These are phyloP conservation scores for Drosophila koepferae DNA, from an alignment of 2,888 invertebrate genomes.

Conservation along the genomic window DNA sequence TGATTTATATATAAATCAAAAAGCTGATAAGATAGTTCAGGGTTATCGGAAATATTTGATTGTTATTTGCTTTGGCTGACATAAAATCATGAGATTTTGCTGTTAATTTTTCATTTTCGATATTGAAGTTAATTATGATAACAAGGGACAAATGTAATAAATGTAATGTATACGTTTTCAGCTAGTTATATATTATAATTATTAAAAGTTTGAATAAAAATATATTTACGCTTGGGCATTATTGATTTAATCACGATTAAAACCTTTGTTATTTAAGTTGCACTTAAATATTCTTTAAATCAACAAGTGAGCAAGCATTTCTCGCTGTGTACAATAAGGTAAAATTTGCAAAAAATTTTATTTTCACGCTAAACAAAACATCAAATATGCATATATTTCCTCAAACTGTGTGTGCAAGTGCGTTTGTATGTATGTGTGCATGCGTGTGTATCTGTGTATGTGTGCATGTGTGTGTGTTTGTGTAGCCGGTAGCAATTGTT, in stretches of 20 bases:
- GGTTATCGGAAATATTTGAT: conserved; percentile 5
- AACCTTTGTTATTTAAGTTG: too few species aligned
- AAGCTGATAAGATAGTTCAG: conserved; percentile 32
- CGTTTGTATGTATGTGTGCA: background rate
- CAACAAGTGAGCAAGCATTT: background rate
- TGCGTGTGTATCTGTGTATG: background rate
- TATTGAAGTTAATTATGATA: background rate
- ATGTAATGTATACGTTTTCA: too few species aligned
- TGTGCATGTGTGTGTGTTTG: background rate
- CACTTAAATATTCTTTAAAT: background rate
- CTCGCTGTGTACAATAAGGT: conserved; percentile 28
- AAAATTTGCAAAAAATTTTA: conserved; percentile 36
- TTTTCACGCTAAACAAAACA: conserved; percentile 54
- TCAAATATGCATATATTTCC: conserved; percentile 32
- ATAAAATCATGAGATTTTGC: background rate
- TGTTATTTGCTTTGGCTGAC: background rate
- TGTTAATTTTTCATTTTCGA: background rate
- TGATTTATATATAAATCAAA: background rate
- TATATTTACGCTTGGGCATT: too few species aligned
- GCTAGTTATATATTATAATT: too few species aligned
- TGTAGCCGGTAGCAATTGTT: conserved; percentile 21
- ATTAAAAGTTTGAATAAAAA: too few species aligned
- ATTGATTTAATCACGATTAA: too few species aligned
- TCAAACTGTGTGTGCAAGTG: background rate
- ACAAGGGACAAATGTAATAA: too few species aligned